Percentiles rank a stretch among this genome's conserved stretches.
phyloP scores from a whole-genome alignment of 1,140 invertebrate species.

The Calliopsis andreniformis region DNA sequence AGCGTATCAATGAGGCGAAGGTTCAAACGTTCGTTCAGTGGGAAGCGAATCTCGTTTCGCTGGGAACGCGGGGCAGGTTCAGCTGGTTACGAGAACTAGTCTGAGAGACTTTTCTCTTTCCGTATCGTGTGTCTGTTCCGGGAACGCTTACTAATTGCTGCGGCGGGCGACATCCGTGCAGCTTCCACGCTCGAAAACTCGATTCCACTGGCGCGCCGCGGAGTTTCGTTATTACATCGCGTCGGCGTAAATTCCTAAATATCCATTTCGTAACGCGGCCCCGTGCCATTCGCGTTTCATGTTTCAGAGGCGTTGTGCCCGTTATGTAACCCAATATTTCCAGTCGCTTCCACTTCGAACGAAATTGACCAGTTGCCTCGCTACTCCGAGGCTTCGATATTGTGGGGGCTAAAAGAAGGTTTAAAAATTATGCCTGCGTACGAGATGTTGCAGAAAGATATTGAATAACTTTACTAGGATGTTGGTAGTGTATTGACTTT shows the following conservation, averaged over 20 bases:
- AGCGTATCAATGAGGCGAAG: slow-evolving; percentile 43
- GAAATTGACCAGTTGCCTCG: not conserved
- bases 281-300: not conserved
- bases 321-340: not conserved
- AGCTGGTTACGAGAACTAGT: slow-evolving; percentile 24
- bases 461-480: no score
- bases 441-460: no score
- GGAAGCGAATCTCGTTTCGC: slow-evolving; percentile 32
- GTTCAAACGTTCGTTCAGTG: slow-evolving; percentile 46
- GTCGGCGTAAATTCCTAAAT: slow-evolving; percentile 1
- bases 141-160: slow-evolving; percentile 48
- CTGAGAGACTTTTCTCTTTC: slow-evolving; percentile 41
- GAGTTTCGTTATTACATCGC: not conserved
- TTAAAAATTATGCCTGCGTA: no score
- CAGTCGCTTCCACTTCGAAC: not conserved
- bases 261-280: not conserved
- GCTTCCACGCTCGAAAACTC: slow-evolving; percentile 32
- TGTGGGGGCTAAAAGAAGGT: no score
- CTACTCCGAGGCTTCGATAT: not conserved
- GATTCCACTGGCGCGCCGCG: not conserved
- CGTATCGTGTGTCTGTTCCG: slow-evolving; percentile 48
- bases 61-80: slow-evolving; percentile 46
- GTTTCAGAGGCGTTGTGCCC: not conserved
- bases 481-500: no score
- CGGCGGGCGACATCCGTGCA: slow-evolving; percentile 3